Percentiles rank a stretch among this genome's conserved stretches.
phyloP scores from a whole-genome alignment of 2,888 invertebrate species.

The Prosopocoilus inquinatus region DNA sequence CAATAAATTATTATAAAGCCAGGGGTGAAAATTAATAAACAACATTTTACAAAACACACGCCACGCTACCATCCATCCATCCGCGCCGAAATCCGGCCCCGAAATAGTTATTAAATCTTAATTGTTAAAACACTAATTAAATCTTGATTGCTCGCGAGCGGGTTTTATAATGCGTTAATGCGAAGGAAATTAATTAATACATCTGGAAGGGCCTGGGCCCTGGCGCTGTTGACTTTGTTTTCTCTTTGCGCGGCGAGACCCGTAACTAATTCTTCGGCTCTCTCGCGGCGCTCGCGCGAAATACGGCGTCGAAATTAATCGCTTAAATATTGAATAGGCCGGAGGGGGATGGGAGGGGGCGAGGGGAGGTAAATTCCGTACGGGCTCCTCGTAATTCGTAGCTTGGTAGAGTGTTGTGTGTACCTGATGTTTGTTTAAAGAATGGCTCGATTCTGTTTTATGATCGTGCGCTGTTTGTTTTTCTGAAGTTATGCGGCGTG shows the following conservation, averaged over 20 bases:
- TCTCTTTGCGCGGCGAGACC: not conserved
- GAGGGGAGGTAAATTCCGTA: too few species aligned
- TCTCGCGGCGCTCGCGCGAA: too few species aligned
- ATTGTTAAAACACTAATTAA: constrained; percentile 16
- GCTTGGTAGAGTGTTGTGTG: too few species aligned
- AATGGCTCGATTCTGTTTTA: too few species aligned
- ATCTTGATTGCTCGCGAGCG: constrained; percentile 10
- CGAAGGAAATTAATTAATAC: constrained; percentile 7
- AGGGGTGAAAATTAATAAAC: not conserved
- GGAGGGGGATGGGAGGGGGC: too few species aligned
- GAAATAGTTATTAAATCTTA: constrained; percentile 14
- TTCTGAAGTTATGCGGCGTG: too few species aligned
- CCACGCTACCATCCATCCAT: too few species aligned
- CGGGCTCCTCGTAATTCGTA: too few species aligned
- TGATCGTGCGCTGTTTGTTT: too few species aligned
- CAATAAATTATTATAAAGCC: not conserved
- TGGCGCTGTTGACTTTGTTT: constrained; percentile 3
- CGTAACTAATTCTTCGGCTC: too few species aligned
- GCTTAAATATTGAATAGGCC: not conserved
- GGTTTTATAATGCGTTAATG: constrained; percentile 4
- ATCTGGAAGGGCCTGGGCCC: not conserved
- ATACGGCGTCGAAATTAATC: not conserved
- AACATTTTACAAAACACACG: not conserved
- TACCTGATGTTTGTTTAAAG: too few species aligned
- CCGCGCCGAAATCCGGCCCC: constrained; percentile 1